Evolutionary conservation across 1,140 invertebrate genomes (phyloP).

Genomic region (Eueides isabella): DNA sequence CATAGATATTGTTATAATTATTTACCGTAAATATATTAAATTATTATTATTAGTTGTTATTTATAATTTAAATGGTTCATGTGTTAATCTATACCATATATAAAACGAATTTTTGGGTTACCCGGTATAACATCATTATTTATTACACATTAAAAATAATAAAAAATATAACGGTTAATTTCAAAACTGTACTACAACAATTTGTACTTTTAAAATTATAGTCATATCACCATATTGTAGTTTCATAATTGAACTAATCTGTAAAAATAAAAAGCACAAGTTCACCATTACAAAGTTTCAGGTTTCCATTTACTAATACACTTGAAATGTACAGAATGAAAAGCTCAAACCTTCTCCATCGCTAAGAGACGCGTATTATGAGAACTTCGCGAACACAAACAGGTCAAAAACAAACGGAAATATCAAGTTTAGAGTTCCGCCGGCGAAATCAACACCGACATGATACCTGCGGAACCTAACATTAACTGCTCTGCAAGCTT

Average conservation of each 20-base stretch:
- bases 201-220: too few relatives aligned
- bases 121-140: too few relatives aligned
- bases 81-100: too few relatives aligned
- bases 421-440: conserved; percentile 70
- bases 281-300: neutral
- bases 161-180: too few relatives aligned
- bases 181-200: too few relatives aligned
- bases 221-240: too few relatives aligned
- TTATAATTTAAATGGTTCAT: too few relatives aligned
- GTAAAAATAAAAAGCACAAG: neutral
- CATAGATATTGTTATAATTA: too few relatives aligned
- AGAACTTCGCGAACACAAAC: conserved; percentile 29
- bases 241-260: neutral
- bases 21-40: too few relatives aligned
- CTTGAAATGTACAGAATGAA: neutral
- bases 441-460: conserved; percentile 68
- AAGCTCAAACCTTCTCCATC: neutral
- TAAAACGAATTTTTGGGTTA: too few relatives aligned
- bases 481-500: conserved; percentile 54
- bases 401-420: conserved; percentile 56
- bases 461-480: conserved; percentile 65
- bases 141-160: too few relatives aligned
- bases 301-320: neutral
- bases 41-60: too few relatives aligned
- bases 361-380: neutral